Evolutionary conservation across 2,888 invertebrate genomes (phyloP).

Genomic region (Trachelus stipa): DNA sequence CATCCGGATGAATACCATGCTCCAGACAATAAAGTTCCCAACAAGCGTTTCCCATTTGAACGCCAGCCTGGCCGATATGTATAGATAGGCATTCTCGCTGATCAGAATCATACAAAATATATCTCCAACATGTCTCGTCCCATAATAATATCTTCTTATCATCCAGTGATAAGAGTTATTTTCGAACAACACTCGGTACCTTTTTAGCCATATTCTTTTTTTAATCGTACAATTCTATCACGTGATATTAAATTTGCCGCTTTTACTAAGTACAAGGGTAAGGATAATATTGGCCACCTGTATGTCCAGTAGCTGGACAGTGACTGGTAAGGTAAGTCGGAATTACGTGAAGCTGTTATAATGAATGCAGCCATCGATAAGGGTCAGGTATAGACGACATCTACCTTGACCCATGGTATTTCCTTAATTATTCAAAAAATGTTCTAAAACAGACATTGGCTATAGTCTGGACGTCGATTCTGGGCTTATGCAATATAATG

Average conservation of each 20-base stretch:
- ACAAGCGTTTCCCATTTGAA: constrained; percentile 88
- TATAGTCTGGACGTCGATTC: background rate
- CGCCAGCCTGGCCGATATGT: constrained; percentile 88
- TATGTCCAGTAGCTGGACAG: background rate
- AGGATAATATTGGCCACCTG: background rate
- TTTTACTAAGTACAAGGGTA: background rate
- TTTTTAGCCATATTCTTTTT: constrained; percentile 41
- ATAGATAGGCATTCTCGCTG: constrained; percentile 90
- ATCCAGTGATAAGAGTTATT: background rate
- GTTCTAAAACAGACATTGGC: background rate
- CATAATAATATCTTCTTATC: background rate
- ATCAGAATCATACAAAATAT: constrained; percentile 31
- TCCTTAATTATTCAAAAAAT: background rate
- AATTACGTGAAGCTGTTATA: background rate
- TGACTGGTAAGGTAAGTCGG: background rate
- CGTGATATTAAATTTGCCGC: background rate
- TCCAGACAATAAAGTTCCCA: constrained; percentile 89
- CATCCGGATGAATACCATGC: constrained; percentile 87
- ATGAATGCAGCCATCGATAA: background rate
- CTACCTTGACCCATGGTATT: background rate
- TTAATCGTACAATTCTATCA: background rate
- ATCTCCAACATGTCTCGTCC: background rate
- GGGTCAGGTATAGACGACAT: background rate
- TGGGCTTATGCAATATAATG: background rate
- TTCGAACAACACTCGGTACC: constrained; percentile 26